A percentile compares a stretch with the other conserved stretches of the same genome.
phyloP scores from a whole-genome alignment of 2,113 vertebrate genomes.

The Salvelinus fontinalis region DNA sequence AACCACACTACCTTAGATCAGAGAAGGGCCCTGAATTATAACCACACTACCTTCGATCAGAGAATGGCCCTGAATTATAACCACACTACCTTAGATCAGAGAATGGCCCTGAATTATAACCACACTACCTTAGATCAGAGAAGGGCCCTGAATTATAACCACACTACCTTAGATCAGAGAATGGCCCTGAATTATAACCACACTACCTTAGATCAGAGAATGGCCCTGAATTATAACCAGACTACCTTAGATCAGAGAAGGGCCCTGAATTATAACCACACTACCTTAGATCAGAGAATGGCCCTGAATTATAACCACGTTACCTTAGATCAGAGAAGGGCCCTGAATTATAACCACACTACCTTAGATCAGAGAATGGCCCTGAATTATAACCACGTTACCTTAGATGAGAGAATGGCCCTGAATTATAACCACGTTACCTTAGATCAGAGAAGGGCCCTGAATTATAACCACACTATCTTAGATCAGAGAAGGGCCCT shows the following conservation, averaged over 20 bases:
- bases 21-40: slow-evolving; percentile 86
- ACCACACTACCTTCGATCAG: slow-evolving; percentile 78
- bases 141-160: slow-evolving; percentile 89
- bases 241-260: slow-evolving; percentile 77
- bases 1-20: slow-evolving; percentile 79
- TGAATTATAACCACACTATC: too few species aligned
- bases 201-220: slow-evolving; percentile 76
- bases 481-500: slow-evolving; percentile 78
- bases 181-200: slow-evolving; percentile 91
- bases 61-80: slow-evolving; percentile 87
- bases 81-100: slow-evolving; percentile 77
- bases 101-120: slow-evolving; percentile 88
- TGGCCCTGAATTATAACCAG: slow-evolving; percentile 92
- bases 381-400: slow-evolving; percentile 93
- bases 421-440: slow-evolving; percentile 94
- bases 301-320: slow-evolving; percentile 93
- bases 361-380: slow-evolving; percentile 78
- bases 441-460: slow-evolving; percentile 77
- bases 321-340: slow-evolving; percentile 79
- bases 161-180: slow-evolving; percentile 76
- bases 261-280: slow-evolving; percentile 92
- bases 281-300: slow-evolving; percentile 78
- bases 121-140: slow-evolving; percentile 76
- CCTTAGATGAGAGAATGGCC: slow-evolving; percentile 77
- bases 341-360: too few species aligned